These are phyloP conservation scores for Saiga tatarica DNA, from an alignment of 2,113 vertebrate genomes.

Conservation along the genomic window DNA sequence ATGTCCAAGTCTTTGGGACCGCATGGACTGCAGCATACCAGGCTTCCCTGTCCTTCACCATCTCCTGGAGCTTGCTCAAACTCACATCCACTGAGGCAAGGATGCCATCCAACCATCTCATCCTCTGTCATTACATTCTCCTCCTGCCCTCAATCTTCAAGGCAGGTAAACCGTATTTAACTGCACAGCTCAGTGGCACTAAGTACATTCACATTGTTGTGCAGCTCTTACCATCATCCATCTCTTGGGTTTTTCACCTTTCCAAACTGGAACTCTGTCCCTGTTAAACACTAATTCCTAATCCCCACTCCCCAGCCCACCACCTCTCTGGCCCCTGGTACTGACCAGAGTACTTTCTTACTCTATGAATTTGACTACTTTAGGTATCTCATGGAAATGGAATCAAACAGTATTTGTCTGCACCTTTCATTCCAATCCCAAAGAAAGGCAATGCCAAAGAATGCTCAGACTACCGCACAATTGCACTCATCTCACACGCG, in stretches of 20 bases:
- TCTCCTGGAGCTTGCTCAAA: not conserved
- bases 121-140: not conserved
- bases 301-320: not conserved
- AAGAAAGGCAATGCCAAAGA: no score
- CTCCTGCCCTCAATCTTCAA: not conserved
- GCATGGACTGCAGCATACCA: rapidly evolving
- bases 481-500: no score
- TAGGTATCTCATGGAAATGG: not conserved
- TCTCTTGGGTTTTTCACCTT: not conserved
- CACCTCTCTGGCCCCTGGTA: not conserved
- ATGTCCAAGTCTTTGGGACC: rapidly evolving
- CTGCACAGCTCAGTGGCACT: not conserved
- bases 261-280: not conserved
- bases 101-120: not conserved
- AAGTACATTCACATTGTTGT: not conserved
- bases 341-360: not conserved
- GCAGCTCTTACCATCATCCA: not conserved
- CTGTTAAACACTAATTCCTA: not conserved
- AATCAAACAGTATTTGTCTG: not conserved
- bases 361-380: not conserved
- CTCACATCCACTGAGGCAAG: not conserved
- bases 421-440: no score
- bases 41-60: not conserved
- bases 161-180: not conserved
- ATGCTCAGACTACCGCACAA: no score